Percentiles rank a stretch among this genome's conserved stretches.
Evolutionary conservation across 2,797 vertebrate species (phyloP).

Genomic region (Lacerta agilis): DNA sequence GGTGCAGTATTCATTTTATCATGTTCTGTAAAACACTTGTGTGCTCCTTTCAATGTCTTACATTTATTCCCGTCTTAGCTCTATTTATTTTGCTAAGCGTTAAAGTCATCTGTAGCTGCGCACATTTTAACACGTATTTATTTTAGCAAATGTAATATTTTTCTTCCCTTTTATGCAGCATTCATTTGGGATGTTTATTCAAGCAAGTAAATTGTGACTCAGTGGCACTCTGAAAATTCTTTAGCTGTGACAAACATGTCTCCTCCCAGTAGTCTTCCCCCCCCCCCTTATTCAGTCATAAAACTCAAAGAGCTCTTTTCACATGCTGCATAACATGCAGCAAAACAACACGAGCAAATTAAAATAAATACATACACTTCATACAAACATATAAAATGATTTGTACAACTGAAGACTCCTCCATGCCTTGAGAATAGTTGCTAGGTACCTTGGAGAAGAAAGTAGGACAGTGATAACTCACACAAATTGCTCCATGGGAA

Average conservation of each 20-base stretch:
- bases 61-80: constrained; percentile 68
- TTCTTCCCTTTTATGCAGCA: constrained; percentile 59
- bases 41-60: constrained; percentile 65
- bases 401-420: background rate
- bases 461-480: background rate
- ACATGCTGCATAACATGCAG: background rate
- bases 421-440: background rate
- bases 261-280: background rate
- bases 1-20: constrained; percentile 67
- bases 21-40: constrained; percentile 70
- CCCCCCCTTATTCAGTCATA: constrained; percentile 44
- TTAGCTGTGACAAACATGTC: constrained; percentile 42
- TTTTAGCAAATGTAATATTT: constrained; percentile 63
- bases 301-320: constrained; percentile 29
- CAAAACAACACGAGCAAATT: background rate
- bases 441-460: background rate
- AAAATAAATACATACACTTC: background rate
- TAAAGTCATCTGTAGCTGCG: constrained; percentile 60
- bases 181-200: constrained; percentile 64
- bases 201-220: constrained; percentile 55
- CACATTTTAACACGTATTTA: constrained; percentile 70
- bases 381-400: background rate
- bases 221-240: constrained; percentile 28
- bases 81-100: constrained; percentile 72
- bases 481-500: background rate